Evolutionary conservation across 2,113 vertebrate genomes (phyloP).

Genomic region (Rhynchomys soricoides): DNA sequence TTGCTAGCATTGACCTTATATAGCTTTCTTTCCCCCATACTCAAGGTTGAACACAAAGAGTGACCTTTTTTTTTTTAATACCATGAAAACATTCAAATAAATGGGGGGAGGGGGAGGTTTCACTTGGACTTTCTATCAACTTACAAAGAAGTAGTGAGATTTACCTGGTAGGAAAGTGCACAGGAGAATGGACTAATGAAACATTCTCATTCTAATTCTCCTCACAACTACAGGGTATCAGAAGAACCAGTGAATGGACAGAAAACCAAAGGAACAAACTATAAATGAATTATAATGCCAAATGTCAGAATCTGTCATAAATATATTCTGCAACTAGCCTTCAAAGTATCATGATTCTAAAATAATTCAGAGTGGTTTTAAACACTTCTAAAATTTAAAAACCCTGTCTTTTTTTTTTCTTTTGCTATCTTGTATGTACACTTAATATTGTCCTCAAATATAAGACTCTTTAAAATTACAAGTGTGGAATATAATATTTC

Average conservation of each 20-base stretch:
- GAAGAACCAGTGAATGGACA: not conserved
- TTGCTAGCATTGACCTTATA: not conserved
- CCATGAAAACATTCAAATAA: not conserved
- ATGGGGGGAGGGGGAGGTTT: not conserved
- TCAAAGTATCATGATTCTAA: slow-evolving; percentile 17
- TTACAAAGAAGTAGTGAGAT: not conserved
- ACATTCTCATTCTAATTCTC: not conserved
- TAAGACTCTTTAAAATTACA: not conserved
- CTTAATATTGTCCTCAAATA: not conserved
- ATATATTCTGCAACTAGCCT: not conserved
- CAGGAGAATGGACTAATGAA: not conserved
- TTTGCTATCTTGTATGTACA: not conserved
- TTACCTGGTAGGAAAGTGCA: not conserved
- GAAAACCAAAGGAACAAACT: slow-evolving; percentile 29
- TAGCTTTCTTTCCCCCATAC: not conserved
- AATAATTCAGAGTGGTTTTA: not conserved
- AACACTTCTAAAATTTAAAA: not conserved
- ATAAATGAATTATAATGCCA: not conserved
- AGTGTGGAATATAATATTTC: not conserved
- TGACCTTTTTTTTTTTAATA: not conserved
- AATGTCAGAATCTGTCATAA: not conserved
- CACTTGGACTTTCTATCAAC: not conserved
- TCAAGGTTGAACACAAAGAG: not conserved
- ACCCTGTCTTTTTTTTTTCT: not conserved
- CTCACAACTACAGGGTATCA: not conserved